phyloP scores from a whole-genome alignment of 2,113 vertebrate genomes.

The Elaphurus davidianus region DNA sequence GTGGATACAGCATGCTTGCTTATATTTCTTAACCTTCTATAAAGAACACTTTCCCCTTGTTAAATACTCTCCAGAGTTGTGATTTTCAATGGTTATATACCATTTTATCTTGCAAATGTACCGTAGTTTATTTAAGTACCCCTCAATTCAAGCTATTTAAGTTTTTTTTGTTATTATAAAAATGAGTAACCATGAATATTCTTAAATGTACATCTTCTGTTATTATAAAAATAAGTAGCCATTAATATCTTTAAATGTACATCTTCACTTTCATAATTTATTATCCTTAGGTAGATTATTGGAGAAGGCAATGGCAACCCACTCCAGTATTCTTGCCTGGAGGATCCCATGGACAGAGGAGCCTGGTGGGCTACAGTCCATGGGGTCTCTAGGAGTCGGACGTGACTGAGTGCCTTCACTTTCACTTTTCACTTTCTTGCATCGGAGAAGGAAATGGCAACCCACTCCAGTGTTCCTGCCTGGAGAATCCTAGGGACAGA shows the following conservation, averaged over 20 bases:
- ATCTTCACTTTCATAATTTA: not conserved
- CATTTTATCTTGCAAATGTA: not conserved
- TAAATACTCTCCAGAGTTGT: not conserved
- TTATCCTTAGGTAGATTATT: not conserved
- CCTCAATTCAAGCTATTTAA: not conserved
- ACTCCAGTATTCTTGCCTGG: too few relatives aligned
- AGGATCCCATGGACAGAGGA: too few relatives aligned
- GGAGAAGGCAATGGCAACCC: not conserved
- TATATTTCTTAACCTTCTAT: not conserved
- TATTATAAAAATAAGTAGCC: not conserved
- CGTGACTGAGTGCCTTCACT: too few relatives aligned
- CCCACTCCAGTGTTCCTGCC: too few relatives aligned
- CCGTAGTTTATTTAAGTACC: not conserved
- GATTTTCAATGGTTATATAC: not conserved
- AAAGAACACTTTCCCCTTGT: not conserved
- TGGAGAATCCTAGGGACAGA: too few relatives aligned
- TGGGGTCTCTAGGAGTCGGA: too few relatives aligned
- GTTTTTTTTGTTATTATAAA: conserved; percentile 4
- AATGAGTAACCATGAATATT: not conserved
- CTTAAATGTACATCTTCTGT: not conserved
- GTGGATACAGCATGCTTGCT: not conserved
- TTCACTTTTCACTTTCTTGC: too few relatives aligned
- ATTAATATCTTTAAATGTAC: not conserved
- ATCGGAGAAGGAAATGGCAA: too few relatives aligned
- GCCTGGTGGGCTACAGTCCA: too few relatives aligned